phyloP scores from a whole-genome alignment of 2,888 invertebrate genomes.

The Keiferia lycopersicella region DNA sequence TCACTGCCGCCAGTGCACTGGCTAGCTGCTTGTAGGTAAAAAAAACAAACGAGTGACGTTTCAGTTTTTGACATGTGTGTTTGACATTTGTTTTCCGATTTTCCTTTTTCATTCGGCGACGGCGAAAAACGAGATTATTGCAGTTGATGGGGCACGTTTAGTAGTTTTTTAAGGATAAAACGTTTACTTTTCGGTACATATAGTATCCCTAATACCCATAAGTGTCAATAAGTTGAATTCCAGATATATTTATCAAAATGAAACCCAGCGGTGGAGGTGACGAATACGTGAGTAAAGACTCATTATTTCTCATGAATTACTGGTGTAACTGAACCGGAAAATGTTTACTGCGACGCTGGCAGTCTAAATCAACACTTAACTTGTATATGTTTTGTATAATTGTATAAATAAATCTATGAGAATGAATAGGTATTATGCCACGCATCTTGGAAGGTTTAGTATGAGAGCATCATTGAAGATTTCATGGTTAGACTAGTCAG shows the following conservation, averaged over 20 bases:
- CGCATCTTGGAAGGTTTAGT: neutral
- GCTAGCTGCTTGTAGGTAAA: neutral
- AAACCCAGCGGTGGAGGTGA: constrained; percentile 66
- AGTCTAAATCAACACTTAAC: neutral
- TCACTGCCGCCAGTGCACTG: no score
- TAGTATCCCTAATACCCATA: neutral
- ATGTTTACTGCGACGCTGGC: neutral
- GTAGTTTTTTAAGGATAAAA: neutral
- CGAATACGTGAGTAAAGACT: constrained; percentile 63
- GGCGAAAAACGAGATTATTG: neutral
- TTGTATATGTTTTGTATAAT: no score
- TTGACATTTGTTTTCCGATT: constrained; percentile 21
- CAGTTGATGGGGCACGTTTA: neutral
- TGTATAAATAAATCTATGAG: no score
- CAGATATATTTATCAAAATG: constrained; percentile 46
- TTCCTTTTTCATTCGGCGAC: constrained; percentile 13
- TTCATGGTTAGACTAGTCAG: no score
- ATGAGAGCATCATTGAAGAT: neutral
- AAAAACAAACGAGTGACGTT: constrained; percentile 9
- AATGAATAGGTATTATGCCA: neutral
- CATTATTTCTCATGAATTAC: neutral
- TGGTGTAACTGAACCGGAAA: neutral
- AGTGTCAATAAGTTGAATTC: neutral
- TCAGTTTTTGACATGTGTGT: constrained; percentile 8
- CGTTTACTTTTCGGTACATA: neutral